Percentiles rank a stretch among this genome's conserved stretches.
Conservation (phyloP, 2,888 invertebrate genomes). For the Apodemia mormo region DNA sequence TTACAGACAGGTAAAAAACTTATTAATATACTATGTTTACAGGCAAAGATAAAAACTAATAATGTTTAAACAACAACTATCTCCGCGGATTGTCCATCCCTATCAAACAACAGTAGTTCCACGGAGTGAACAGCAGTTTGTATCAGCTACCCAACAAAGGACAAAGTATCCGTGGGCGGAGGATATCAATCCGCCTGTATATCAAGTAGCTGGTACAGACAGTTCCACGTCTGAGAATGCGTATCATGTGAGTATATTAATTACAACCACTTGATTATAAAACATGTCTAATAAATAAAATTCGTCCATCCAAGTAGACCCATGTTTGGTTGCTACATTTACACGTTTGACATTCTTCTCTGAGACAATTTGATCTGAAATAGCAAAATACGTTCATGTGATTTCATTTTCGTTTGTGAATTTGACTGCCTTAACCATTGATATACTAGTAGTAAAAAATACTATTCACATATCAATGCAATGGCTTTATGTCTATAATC, state of each 20-base stretch:
- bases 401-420: not conserved
- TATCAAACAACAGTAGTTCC: conserved; percentile 77
- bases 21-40: not conserved
- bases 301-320: no score
- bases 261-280: no score
- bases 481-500: no score
- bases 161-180: conserved; percentile 76
- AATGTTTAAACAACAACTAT: conserved; percentile 77
- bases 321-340: no score
- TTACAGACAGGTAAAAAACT: not conserved
- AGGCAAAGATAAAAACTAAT: conserved; percentile 33
- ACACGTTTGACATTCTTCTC: not conserved
- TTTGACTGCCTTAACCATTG: no score
- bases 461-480: no score
- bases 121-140: conserved; percentile 69
- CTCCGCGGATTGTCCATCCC: conserved; percentile 72
- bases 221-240: conserved; percentile 77
- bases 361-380: not conserved
- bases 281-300: no score
- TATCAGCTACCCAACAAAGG: conserved; percentile 71
- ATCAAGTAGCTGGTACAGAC: conserved; percentile 71
- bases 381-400: not conserved
- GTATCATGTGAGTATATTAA: conserved; percentile 60
- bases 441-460: no score
- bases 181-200: conserved; percentile 61